phyloP scores from a whole-genome alignment of 2,888 invertebrate species.

The Allygus modestus region DNA sequence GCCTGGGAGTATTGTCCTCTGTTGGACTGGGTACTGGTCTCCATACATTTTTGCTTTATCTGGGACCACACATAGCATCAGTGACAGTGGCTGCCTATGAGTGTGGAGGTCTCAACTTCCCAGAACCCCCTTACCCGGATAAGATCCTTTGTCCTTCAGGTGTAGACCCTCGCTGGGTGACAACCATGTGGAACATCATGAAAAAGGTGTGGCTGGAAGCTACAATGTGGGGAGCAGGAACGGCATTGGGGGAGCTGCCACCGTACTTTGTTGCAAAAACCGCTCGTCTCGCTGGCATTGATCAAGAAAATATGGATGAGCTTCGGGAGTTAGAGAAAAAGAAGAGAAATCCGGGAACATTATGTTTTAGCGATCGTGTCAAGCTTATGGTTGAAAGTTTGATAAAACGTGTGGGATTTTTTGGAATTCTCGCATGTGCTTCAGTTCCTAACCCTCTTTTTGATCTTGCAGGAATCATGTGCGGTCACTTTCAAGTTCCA shows the following conservation, averaged over 20 bases:
- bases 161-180: conserved; percentile 79
- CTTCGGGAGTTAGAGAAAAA: conserved; percentile 67
- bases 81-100: conserved; percentile 99
- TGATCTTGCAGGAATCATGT: conserved; percentile 98
- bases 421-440: conserved; percentile 97
- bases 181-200: conserved; percentile 95
- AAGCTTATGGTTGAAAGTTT: conserved; percentile 90
- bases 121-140: conserved; percentile 98
- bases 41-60: conserved; percentile 97
- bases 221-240: conserved; percentile 98
- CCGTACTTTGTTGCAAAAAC: conserved; percentile 99
- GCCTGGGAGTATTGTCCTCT: conserved; percentile 96
- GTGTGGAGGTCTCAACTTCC: conserved; percentile 95
- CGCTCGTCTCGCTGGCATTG: conserved; percentile 80
- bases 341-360: conserved; percentile 64
- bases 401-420: conserved; percentile 96
- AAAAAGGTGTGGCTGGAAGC: conserved; percentile 96
- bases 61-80: conserved; percentile 99
- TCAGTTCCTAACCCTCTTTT: conserved; percentile 99
- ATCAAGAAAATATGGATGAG: conserved; percentile 66
- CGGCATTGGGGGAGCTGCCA: conserved; percentile 98
- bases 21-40: conserved; percentile 98
- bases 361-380: conserved; percentile 64
- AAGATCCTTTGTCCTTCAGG: conserved; percentile 91
- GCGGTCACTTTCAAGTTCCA: conserved; percentile 98